Conservation (phyloP, 2,113 vertebrate species). For the Erythrocercus mccallii region DNA sequence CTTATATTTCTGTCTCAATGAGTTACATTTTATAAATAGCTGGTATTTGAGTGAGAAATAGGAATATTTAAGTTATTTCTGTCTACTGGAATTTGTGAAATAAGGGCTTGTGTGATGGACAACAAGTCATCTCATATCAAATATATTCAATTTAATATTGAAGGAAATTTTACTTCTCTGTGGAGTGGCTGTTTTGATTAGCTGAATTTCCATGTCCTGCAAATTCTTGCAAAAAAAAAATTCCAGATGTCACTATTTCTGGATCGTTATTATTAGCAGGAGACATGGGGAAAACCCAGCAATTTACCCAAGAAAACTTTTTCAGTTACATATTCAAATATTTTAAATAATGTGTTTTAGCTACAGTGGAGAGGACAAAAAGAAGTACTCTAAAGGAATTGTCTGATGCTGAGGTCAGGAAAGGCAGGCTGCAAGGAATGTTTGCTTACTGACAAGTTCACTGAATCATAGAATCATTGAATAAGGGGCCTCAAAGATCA, state of each 20-base stretch:
- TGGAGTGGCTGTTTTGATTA: neutral
- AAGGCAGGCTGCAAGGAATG: neutral
- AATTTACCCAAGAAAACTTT: neutral
- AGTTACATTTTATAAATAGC: slow-evolving; percentile 7
- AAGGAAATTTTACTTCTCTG: neutral
- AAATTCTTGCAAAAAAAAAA: neutral
- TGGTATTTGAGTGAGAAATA: neutral
- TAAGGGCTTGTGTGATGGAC: neutral
- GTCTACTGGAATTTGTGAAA: neutral
- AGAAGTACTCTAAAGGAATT: neutral
- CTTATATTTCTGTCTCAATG: neutral
- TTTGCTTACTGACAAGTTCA: neutral
- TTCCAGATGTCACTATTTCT: neutral
- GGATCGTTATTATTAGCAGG: neutral
- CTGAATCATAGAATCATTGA: neutral
- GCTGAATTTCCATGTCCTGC: neutral
- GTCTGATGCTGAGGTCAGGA: neutral
- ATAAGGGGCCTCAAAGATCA: neutral
- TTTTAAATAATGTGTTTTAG: neutral
- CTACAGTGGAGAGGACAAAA: neutral
- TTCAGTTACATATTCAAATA: neutral
- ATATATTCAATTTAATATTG: neutral
- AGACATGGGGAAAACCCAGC: neutral
- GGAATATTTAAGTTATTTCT: slow-evolving; percentile 1
- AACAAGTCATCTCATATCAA: neutral